Evolutionary conservation across 2,888 invertebrate species (phyloP), one percentile per base, ranked within the genome.

Genomic region (Alcis repandata): DNA sequence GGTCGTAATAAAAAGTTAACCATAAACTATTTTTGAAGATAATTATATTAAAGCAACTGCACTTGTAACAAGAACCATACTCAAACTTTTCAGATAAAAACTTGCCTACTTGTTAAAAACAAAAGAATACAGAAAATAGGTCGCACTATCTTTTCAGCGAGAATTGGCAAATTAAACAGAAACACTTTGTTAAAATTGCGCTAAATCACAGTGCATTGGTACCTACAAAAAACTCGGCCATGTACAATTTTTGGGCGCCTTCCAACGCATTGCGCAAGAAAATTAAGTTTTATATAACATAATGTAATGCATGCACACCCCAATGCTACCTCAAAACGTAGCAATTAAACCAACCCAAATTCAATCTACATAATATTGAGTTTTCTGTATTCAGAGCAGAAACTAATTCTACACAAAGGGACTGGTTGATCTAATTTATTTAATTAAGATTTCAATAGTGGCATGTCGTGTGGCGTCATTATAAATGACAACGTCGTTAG

Each of bases 271-370:
- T 51, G 48, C 53, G 57, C 65, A 65, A 45, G 51, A 60, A 74
- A n/a, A n/a, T n/a, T n/a, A n/a, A n/a, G n/a, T n/a, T n/a, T n/a
- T n/a, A n/a, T n/a, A n/a, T n/a, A n/a, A n/a, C n/a, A n/a, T 32
- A 36, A 46, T 15, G 22, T 46, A 22, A 53, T 52, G 51, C 27
- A 32, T 19, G 17, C 15, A 32, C 8, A 22, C 22, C 3, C 20
- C 22, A n/a, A n/a, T n/a, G 6, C 13, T n/a, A 45, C 2, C 45
- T 22, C 45, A 11, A 7, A 64, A 59, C 53, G 51, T 53, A 49
- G 65, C 71, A 70, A 77, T 77, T 76, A 77, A 74, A 72, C 68
- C 64, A 51, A 57, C 63, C 65, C 67, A 65, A 69, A 72, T 64
- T 38, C 4, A 46, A 22, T 10, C 20, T 13, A 17, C 22, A 15